Evolutionary conservation across 2,888 invertebrate species (phyloP).

Genomic region (Pinctada fucata): DNA sequence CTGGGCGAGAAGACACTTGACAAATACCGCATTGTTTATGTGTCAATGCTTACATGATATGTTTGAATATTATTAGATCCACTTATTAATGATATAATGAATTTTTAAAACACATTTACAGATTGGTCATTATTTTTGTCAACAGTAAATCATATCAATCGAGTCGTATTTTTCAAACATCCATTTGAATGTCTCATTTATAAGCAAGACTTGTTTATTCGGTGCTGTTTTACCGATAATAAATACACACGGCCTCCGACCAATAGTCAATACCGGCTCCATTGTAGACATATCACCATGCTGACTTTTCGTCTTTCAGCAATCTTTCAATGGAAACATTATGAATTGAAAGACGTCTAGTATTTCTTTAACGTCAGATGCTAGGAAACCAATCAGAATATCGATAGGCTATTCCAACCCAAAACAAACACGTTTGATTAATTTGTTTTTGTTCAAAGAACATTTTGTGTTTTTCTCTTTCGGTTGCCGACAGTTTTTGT

Average conservation of each 20-base stretch:
- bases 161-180: no score
- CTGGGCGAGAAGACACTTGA: no score
- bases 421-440: not conserved
- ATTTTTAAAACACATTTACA: no score
- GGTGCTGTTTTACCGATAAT: no score
- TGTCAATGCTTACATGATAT: no score
- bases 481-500: not conserved
- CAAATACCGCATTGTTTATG: no score
- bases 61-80: no score
- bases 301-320: not conserved
- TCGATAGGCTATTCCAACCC: not conserved
- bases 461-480: not conserved
- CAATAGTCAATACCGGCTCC: not conserved
- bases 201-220: no score
- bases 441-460: not conserved
- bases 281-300: not conserved
- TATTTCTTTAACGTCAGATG: not conserved
- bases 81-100: no score
- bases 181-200: no score
- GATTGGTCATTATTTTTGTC: no score
- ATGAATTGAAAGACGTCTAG: not conserved
- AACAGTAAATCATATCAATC: no score
- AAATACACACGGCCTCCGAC: not conserved
- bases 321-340: not conserved
- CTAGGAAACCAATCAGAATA: not conserved